These are phyloP conservation scores for Pseudopleuronectes americanus DNA, from an alignment of 2,797 vertebrate genomes.

Conservation along the genomic window DNA sequence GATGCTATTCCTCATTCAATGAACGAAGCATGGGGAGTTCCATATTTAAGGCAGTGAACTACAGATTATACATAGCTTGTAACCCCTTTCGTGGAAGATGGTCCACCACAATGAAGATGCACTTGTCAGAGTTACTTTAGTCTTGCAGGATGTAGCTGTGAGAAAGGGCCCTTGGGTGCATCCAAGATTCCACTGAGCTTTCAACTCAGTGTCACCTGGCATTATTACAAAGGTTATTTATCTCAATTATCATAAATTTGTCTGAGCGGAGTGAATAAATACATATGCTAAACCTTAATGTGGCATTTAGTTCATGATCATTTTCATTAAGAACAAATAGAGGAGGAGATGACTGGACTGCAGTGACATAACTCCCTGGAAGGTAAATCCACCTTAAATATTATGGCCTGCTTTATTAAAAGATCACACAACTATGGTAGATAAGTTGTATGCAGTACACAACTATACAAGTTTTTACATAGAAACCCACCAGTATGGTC, in stretches of 20 bases:
- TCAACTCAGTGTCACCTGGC: background rate
- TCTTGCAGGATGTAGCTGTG: background rate
- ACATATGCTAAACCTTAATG: no score
- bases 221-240: background rate
- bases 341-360: no score
- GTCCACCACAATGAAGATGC: background rate
- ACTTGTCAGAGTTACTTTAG: slow-evolving; percentile 3
- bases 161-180: background rate
- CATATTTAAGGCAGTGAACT: background rate
- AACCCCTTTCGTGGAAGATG: background rate
- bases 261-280: no score
- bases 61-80: background rate
- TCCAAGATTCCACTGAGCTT: background rate
- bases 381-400: background rate
- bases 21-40: background rate
- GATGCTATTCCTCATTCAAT: slow-evolving; percentile 1
- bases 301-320: no score
- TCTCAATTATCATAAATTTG: no score
- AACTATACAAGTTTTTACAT: background rate
- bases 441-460: no score
- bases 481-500: background rate
- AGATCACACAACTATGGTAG: no score
- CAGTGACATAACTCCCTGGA: background rate
- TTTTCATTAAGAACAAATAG: background rate
- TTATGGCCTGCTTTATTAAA: no score